These are phyloP conservation scores for Pedionomus torquatus DNA, from an alignment of 2,113 vertebrate species.

Conservation along the genomic window DNA sequence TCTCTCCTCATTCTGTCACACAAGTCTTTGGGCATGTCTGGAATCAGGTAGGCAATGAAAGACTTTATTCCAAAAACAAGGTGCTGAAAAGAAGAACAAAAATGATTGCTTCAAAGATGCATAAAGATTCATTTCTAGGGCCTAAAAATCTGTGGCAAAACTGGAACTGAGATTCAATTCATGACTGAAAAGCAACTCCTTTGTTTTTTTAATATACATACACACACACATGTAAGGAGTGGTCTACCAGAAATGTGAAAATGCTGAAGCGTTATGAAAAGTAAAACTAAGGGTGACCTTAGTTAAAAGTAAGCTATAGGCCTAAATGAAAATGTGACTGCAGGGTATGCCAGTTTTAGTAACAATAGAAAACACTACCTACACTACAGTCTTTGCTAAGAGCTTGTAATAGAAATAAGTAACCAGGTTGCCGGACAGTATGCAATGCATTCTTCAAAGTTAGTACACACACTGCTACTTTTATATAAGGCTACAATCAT, in stretches of 20 bases:
- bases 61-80: slow-evolving; percentile 86
- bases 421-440: neutral
- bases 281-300: neutral
- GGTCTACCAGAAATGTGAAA: neutral
- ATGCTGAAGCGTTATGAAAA: neutral
- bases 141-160: neutral
- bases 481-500: neutral
- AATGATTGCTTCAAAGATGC: neutral
- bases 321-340: neutral
- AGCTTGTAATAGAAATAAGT: neutral
- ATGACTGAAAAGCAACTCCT: neutral
- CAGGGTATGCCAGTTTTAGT: neutral
- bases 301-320: neutral
- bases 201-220: neutral
- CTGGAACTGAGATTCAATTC: neutral
- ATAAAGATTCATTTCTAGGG: neutral
- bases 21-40: slow-evolving; percentile 84
- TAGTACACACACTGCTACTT: neutral
- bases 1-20: slow-evolving; percentile 84
- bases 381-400: neutral
- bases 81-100: slow-evolving; percentile 72
- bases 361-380: neutral
- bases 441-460: accelerated
- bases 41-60: slow-evolving; percentile 87
- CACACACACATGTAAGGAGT: neutral